Base-by-base conservation (phyloP, 53 echinoderm and acorn worm genomes). In the Pentamera pediparva region DNA sequence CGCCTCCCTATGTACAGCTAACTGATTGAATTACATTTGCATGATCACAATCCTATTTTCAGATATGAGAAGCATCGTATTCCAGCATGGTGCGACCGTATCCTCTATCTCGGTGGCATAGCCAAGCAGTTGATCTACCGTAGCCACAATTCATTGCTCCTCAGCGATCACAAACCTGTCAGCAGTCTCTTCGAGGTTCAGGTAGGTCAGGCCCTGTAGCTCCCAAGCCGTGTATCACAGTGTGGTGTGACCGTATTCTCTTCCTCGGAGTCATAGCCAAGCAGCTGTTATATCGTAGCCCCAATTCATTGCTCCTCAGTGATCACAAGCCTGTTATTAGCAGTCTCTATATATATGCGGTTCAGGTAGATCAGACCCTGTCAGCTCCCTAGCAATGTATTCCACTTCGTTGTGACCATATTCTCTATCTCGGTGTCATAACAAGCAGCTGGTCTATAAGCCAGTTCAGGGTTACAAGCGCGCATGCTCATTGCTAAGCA, bases 321-420 rank as follows among this genome's bases (percentile, higher is more conserved):
- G 96, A 96, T 56, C 96, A 96, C 61, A 96, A 96, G 51, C 96
- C 96, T 36, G 96, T 96, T 65, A n/a, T n/a, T n/a, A 96, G 96
- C 76, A 85, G 91, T 70, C 55, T 91, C 24, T 96, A n/a, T n/a
- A n/a, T 89, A 25, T 93, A 76, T 84, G 86, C 89, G 71, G 76
- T 93, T 2, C 61, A 77, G 79, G 93, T 93, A 67, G n/a, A n/a
- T n/a, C n/a, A n/a, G n/a, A n/a, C n/a, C n/a, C n/a, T n/a, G n/a
- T n/a, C n/a, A n/a, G n/a, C n/a, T n/a, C n/a, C n/a, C n/a, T n/a
- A n/a, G n/a, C n/a, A n/a, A n/a, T n/a, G n/a, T n/a, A n/a, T n/a
- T n/a, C n/a, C n/a, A n/a, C n/a, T n/a, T n/a, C n/a, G n/a, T n/a
- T n/a, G n/a, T n/a, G n/a, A n/a, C n/a, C n/a, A n/a, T n/a, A n/a